phyloP scores from a whole-genome alignment of 2,113 vertebrate genomes.

The Cyanoderma ruficeps region DNA sequence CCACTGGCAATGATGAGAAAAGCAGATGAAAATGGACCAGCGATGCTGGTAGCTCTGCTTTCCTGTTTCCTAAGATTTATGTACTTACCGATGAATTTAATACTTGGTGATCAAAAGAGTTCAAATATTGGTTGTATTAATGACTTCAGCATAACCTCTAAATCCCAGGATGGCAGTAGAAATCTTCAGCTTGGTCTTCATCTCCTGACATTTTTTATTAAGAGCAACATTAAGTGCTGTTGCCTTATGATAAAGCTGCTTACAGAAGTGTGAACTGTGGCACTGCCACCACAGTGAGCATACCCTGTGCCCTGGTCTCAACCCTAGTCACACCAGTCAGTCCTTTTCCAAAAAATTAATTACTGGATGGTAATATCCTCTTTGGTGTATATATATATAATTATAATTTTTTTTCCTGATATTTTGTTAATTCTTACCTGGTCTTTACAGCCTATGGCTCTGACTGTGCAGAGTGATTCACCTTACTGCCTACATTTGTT shows the following conservation, averaged over 20 bases:
- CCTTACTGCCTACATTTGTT: fast-evolving
- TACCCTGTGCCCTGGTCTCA: not conserved
- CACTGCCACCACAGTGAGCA: not conserved
- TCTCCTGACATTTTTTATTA: conserved; percentile 60
- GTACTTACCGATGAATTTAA: conserved; percentile 56
- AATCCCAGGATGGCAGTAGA: conserved; percentile 60
- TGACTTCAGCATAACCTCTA: conserved; percentile 63
- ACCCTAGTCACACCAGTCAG: not conserved
- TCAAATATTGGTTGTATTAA: conserved; percentile 63
- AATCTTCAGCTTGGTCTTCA: conserved; percentile 58
- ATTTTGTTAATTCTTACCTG: not conserved
- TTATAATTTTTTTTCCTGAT: not conserved
- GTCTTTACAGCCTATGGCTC: not conserved
- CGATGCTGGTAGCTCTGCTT: not conserved
- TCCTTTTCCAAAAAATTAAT: not conserved
- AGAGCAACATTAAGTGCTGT: conserved; percentile 51
- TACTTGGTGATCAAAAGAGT: conserved; percentile 61
- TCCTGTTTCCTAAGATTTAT: conserved; percentile 58
- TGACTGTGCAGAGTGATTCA: not conserved
- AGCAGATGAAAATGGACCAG: not conserved
- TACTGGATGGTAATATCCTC: not conserved
- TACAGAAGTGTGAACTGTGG: not conserved
- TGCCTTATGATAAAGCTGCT: conserved; percentile 42
- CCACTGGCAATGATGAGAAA: not conserved
- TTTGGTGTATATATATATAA: not conserved